Percentiles rank a stretch among this genome's conserved stretches.
Evolutionary conservation across 2,113 vertebrate genomes (phyloP).

Genomic region (Mesitornis unicolor): DNA sequence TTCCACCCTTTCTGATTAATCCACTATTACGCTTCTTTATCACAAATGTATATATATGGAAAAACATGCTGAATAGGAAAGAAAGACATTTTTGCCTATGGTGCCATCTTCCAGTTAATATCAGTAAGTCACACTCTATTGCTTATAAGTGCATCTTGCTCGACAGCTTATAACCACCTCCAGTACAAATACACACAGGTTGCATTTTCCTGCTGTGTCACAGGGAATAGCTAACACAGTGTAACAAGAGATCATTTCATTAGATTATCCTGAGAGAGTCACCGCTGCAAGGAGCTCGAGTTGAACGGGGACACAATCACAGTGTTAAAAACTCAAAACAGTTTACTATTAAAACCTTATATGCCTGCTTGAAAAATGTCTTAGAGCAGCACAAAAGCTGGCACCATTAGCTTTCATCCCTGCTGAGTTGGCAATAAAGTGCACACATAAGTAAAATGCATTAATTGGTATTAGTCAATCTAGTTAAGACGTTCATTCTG

Average conservation of each 20-base stretch:
- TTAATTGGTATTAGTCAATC: slow-evolving; percentile 59
- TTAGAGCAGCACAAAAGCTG: slow-evolving; percentile 52
- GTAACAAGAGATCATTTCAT: slow-evolving; percentile 36
- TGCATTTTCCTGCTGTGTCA: slow-evolving; percentile 33
- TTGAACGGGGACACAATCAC: slow-evolving; percentile 28
- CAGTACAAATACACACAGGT: slow-evolving; percentile 13
- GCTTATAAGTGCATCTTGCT: not conserved
- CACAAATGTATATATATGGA: not conserved
- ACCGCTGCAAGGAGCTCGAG: not conserved
- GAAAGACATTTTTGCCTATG: slow-evolving; percentile 4
- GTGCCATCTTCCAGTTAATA: slow-evolving; percentile 44
- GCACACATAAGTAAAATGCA: slow-evolving; percentile 39
- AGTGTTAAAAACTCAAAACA: slow-evolving; percentile 26
- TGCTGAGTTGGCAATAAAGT: slow-evolving; percentile 54
- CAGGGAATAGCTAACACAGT: not conserved
- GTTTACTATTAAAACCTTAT: slow-evolving; percentile 45
- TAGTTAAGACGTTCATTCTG: slow-evolving; percentile 55
- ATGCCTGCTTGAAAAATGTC: slow-evolving; percentile 31
- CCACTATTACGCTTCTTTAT: not conserved
- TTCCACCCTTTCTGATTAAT: not conserved
- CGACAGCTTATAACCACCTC: not conserved
- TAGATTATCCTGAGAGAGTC: slow-evolving; percentile 38
- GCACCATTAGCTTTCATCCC: slow-evolving; percentile 48
- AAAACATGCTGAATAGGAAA: not conserved
- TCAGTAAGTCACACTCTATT: slow-evolving; percentile 16